Evolutionary conservation across 2,888 invertebrate genomes (phyloP).

Genomic region (Drosophila algonquin): DNA sequence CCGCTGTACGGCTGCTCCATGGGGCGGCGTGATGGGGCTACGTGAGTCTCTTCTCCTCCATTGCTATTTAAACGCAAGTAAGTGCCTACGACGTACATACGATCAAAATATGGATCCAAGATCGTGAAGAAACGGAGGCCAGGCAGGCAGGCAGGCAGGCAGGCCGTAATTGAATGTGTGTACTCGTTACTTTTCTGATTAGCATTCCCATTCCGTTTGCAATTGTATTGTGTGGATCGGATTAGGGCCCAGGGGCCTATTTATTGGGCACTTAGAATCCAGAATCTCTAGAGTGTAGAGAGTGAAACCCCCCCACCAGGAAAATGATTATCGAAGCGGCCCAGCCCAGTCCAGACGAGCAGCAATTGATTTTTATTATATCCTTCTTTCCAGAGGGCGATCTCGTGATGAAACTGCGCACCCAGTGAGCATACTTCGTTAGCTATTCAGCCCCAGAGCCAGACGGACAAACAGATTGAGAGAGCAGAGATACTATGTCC

Average conservation of each 20-base stretch:
- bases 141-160: not conserved
- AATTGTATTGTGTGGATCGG: constrained; percentile 10
- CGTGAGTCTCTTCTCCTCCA: constrained; percentile 22
- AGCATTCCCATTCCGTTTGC: constrained; percentile 34
- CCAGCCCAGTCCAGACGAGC: not conserved
- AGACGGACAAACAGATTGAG: not conserved
- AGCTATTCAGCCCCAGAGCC: not conserved
- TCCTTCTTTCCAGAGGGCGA: constrained; percentile 49
- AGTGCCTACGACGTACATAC: constrained; percentile 18
- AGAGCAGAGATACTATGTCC: constrained; percentile 48
- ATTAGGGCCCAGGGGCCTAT: not conserved
- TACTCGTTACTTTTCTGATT: constrained; percentile 44
- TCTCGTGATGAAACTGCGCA: constrained; percentile 42
- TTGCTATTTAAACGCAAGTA: constrained; percentile 47
- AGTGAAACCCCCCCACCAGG: not conserved
- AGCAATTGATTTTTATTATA: not conserved
- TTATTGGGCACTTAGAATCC: not conserved
- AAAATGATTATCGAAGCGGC: constrained; percentile 28
- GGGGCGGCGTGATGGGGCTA: constrained; percentile 9
- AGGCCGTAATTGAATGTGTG: constrained; percentile 15
- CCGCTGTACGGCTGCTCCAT: constrained; percentile 4
- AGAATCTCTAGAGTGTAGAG: no score
- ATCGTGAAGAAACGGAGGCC: constrained; percentile 4
- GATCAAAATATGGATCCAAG: constrained; percentile 18
- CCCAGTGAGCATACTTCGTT: constrained; percentile 40